Conservation (phyloP, 1,140 invertebrate genomes). For the Fopius arisanus region DNA sequence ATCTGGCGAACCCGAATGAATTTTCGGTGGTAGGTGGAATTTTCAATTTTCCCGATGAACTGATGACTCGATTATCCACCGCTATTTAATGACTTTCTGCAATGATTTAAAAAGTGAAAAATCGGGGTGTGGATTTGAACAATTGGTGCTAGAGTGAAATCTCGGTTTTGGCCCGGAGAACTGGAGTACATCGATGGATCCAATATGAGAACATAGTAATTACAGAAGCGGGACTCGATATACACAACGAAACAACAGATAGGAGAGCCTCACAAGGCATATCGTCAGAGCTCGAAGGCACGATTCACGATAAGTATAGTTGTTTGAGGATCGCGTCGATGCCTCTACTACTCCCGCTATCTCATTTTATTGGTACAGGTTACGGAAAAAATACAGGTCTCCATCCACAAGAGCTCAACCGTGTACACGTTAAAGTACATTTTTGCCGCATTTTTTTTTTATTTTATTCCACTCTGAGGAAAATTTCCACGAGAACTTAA, state of each 20-base stretch:
- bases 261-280: constrained; percentile 39
- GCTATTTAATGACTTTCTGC: no score
- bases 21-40: no score
- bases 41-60: no score
- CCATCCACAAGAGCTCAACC: background rate
- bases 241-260: constrained; percentile 9
- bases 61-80: no score
- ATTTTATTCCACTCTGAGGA: background rate
- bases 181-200: constrained; percentile 39
- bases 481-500: background rate
- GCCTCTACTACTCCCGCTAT: constrained; percentile 57
- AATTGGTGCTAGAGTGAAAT: no score
- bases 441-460: constrained; percentile 5
- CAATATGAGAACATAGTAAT: constrained; percentile 57
- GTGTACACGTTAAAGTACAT: background rate
- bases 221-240: constrained; percentile 60
- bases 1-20: no score
- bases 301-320: constrained; percentile 64
- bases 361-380: constrained; percentile 60
- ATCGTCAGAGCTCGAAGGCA: constrained; percentile 58
- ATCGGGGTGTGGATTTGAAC: no score
- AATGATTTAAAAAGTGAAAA: no score
- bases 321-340: constrained; percentile 59
- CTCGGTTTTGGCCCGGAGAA: constrained; percentile 25
- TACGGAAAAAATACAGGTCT: constrained; percentile 53